phyloP scores from a whole-genome alignment of 1,140 invertebrate genomes.

The Cotesia typhae region DNA sequence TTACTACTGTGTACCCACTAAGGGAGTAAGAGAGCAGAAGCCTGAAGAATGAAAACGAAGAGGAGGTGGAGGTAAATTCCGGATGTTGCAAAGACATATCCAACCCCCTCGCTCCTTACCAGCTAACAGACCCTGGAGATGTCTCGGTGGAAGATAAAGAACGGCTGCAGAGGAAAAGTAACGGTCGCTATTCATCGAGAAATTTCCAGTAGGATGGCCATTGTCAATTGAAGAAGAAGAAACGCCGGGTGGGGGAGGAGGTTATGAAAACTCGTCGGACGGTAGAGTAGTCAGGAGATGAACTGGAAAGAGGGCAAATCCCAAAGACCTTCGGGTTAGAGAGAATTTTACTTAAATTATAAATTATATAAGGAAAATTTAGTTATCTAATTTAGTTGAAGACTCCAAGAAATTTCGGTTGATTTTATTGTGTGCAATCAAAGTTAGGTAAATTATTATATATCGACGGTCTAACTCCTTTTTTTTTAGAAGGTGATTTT shows the following conservation, averaged over 20 bases:
- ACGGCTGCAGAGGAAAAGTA: conserved; percentile 4
- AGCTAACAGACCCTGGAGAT: background rate
- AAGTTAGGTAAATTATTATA: too few species aligned
- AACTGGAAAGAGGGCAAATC: too few species aligned
- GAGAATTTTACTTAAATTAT: too few species aligned
- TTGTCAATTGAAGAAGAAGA: conserved; percentile 30
- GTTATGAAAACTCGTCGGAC: conserved; percentile 8
- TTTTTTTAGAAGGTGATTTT: too few species aligned
- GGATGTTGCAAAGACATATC: conserved; percentile 27
- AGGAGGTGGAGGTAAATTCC: conserved; percentile 4
- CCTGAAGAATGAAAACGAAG: conserved; percentile 7
- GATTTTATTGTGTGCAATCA: too few species aligned
- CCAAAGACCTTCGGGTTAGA: too few species aligned
- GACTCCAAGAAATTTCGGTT: too few species aligned
- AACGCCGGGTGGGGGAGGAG: background rate
- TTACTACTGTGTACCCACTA: conserved; percentile 3
- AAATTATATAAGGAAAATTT: too few species aligned
- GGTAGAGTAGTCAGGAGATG: too few species aligned
- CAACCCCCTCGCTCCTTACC: background rate
- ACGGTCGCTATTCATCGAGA: conserved; percentile 22
- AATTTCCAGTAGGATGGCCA: conserved; percentile 28
- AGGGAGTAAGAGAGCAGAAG: background rate
- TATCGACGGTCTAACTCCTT: too few species aligned
- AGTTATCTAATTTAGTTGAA: too few species aligned
- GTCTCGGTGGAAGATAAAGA: background rate